Base-by-base conservation (phyloP, 2,113 vertebrate genomes). In the Corythornis cristatus region DNA sequence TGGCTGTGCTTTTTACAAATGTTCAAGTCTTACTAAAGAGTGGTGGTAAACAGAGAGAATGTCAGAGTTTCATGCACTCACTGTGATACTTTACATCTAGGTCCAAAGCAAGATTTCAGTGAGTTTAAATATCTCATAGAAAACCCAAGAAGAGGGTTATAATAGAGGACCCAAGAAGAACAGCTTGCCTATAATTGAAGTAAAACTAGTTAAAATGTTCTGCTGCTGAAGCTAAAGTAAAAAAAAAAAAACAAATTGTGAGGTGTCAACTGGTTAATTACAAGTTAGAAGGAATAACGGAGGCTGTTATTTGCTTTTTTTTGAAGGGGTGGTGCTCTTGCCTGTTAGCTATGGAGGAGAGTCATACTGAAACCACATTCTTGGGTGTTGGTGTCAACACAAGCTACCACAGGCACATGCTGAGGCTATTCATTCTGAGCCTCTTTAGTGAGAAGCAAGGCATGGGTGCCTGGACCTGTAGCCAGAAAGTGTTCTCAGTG, bases 251-350 rank as follows among this genome's bases (percentile, higher is more conserved):
- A 10, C 11, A 22, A 42, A 5, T 40, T 28, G 9, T 51, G 50
- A 70, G 12, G 22, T 53, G 56, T 14, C 29, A 40, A 19, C 0
- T 0, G 14, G 3, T 29, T 68, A 21, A 25, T 43, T 18, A 8
- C 1, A 1, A 5, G n/a, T 23, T 76, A 50, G 21, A 87, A 80
- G 42, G 21, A 75, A 3, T 79, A 61, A 43, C 11, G 33, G 56
- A 18, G 29, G 7, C 26, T 1, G 4, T 8, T 31, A 0, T 71
- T 46, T 35, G 25, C n/a, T 66, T 20, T 0, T 0, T 0, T 62
- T 51, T 53, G 37, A 61, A 14, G 18, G 22, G 2, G 8, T 28
- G 17, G 29, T 82, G 42, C 57, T n/a, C 25, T 57, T 88, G 21
- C 11, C 20, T 35, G 13, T 33, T 53, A 25, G 7, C 9, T 48